phyloP scores from a whole-genome alignment of 1,140 invertebrate species.

The Pemphigus obesinymphae region DNA sequence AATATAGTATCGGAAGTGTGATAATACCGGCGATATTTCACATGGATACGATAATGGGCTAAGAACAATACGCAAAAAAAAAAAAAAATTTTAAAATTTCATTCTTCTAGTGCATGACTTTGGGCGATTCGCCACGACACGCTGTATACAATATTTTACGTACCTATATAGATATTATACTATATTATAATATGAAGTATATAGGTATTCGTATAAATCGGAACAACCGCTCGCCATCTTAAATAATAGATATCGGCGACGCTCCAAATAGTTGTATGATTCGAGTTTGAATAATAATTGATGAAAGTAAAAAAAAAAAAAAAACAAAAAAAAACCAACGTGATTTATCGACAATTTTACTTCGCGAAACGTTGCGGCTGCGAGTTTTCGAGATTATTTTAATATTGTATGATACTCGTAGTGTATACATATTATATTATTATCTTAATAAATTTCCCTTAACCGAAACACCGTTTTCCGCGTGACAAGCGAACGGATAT shows the following conservation, averaged over 20 bases:
- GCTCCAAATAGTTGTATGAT: not conserved
- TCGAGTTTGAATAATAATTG: not conserved
- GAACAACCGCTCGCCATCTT: not conserved
- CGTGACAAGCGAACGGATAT: not conserved
- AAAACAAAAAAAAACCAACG: too few species aligned
- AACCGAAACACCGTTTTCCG: not conserved
- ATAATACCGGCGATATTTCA: not conserved
- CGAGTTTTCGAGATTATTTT: not conserved
- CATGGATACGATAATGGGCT: not conserved
- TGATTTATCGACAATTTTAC: not conserved
- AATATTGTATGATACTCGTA: not conserved
- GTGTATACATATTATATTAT: not conserved
- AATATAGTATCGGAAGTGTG: not conserved
- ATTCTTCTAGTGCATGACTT: not conserved
- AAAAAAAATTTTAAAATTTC: not conserved
- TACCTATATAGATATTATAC: not conserved
- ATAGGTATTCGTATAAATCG: not conserved
- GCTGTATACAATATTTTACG: not conserved
- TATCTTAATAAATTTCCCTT: too few species aligned
- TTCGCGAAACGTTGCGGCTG: not conserved
- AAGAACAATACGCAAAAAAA: not conserved
- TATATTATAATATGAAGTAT: too few species aligned
- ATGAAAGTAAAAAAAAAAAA: not conserved
- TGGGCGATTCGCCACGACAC: not conserved
- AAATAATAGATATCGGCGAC: not conserved